Evolutionary conservation across 1,140 invertebrate genomes (phyloP).

Genomic region (Drosophila watanabei): DNA sequence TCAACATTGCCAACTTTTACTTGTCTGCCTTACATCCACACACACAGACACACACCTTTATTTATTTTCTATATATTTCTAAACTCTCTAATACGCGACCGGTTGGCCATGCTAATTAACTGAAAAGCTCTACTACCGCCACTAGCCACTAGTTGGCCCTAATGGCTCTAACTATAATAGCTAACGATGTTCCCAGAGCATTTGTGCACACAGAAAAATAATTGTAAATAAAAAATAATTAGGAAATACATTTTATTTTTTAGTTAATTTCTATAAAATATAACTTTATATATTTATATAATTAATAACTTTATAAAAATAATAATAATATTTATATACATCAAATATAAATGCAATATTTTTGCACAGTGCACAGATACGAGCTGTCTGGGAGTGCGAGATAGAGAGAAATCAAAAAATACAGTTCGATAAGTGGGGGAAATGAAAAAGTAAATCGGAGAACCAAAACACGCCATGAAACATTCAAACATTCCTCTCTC

Average conservation of each 20-base stretch:
- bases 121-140: conserved; percentile 32
- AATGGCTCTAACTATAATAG: conserved; percentile 38
- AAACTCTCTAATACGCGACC: conserved; percentile 46
- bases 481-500: conserved; percentile 10
- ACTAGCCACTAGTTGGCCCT: conserved; percentile 27
- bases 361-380: conserved; percentile 1
- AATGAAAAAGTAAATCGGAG: conserved; percentile 22
- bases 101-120: conserved; percentile 55
- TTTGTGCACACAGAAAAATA: not conserved
- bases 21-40: conserved; percentile 9
- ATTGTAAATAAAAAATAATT: not conserved
- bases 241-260: not conserved
- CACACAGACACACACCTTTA: conserved; percentile 25
- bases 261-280: too few species aligned
- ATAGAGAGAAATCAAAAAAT: not conserved
- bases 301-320: not conserved
- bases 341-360: not conserved
- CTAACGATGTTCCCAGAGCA: conserved; percentile 18
- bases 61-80: conserved; percentile 29
- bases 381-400: not conserved
- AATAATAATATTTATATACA: too few species aligned
- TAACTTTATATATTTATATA: not conserved
- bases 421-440: conserved; percentile 20
- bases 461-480: conserved; percentile 32
- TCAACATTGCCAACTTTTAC: conserved; percentile 31